Evolutionary conservation across 2,113 vertebrate genomes (phyloP), one percentile per base, ranked within the genome.

Genomic region (Riparia riparia): DNA sequence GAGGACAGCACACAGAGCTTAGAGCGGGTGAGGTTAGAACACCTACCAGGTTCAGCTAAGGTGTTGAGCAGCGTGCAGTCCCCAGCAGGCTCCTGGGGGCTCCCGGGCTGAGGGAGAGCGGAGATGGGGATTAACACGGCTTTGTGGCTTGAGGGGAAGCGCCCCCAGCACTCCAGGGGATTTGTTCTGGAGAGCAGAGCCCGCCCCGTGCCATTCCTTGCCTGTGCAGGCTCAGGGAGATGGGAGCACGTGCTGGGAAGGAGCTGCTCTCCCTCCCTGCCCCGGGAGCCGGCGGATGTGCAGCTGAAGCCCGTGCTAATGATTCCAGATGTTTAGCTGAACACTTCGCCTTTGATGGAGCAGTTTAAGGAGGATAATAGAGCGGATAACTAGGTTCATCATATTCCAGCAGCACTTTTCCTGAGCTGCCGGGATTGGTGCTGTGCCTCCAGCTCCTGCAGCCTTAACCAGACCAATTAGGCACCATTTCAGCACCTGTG

Each of bases 271-370:
- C 66, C 57, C 69, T 54, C 15, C 2, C 39, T 47, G 71, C 86
- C 17, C 1, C 3, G 7, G 29, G 68, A 87, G 77, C 58, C 56
- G 4, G 74, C 7, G 68, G 91, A 72, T 85, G 92, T 53, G 84
- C 89, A 86, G 92, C 87, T 89, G 84, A 37, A 92, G 78, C 34
- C 83, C 49, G n/a, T 24, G 65, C 90, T 94, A 69, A 92, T 56
- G 94, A 26, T 76, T 96, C 94, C 97, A 97, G 95, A 95, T 96
- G 96, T 93, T 93, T n/a, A 74, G 95, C 82, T 82, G 95, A 93
- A 69, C 77, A 2, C 89, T 89, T 89, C 44, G 77, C 89, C 77
- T 95, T 79, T 95, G 96, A 95, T 95, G 91, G 86, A 95, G 89
- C 94, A 91, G 78, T 96, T 93, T 87, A 81, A 97, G 95, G 78